Evolutionary conservation across 1,140 invertebrate genomes (phyloP).

Genomic region (Telenomus remus): DNA sequence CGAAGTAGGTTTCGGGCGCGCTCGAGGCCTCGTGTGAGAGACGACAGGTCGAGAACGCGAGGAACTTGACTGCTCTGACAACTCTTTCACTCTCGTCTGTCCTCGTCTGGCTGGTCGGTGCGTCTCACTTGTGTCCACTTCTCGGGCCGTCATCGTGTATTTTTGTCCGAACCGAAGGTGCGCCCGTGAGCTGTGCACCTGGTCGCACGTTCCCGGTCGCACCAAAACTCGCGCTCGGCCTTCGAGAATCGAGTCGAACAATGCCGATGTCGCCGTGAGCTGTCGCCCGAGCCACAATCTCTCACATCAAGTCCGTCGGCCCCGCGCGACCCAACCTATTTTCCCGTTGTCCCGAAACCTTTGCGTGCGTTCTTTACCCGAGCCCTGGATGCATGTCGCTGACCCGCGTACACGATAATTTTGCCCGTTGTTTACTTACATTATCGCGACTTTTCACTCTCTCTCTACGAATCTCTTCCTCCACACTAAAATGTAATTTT

Average conservation of each 20-base stretch:
- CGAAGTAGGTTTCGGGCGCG: neutral
- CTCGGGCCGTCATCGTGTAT: neutral
- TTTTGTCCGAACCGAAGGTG: constrained; percentile 1
- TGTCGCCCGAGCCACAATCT: too few relatives aligned
- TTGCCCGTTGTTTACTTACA: constrained; percentile 41
- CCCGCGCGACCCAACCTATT: too few relatives aligned
- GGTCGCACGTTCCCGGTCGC: neutral
- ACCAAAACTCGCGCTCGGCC: neutral
- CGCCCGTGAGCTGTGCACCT: neutral
- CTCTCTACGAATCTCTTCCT: constrained; percentile 44
- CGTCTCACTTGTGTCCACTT: neutral
- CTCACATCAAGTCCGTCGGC: too few relatives aligned
- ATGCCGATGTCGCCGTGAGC: too few relatives aligned
- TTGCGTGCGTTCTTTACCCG: neutral
- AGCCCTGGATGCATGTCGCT: neutral
- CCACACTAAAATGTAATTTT: constrained; percentile 52
- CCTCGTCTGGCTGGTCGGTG: neutral
- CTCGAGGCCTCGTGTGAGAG: neutral
- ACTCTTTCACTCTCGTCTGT: neutral
- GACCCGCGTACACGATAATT: constrained; percentile 2
- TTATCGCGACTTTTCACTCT: constrained; percentile 42
- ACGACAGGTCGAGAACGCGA: too few relatives aligned
- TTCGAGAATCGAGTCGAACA: neutral
- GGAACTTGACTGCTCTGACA: too few relatives aligned
- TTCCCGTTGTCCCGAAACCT: too few relatives aligned